A percentile compares a stretch with the other conserved stretches of the same genome.
These are phyloP conservation scores for Cylas formicarius DNA, from an alignment of 1,140 invertebrate species.

Conservation along the genomic window DNA sequence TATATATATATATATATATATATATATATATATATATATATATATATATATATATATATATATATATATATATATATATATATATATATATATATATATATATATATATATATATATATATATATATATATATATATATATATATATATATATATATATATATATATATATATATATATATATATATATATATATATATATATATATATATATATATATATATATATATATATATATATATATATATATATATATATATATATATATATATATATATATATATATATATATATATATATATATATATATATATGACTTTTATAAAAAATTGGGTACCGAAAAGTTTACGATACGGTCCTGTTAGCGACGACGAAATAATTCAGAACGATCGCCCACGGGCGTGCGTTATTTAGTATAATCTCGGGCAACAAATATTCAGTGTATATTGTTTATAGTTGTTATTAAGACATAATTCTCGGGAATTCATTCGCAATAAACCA, in stretches of 20 bases:
- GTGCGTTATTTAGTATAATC: too few relatives aligned
- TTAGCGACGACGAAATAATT: too few relatives aligned
- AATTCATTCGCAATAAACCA: too few relatives aligned
- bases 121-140: slow-evolving; percentile 7
- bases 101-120: slow-evolving; percentile 7
- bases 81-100: slow-evolving; percentile 7
- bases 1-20: slow-evolving; percentile 7
- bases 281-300: too few relatives aligned
- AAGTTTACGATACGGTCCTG: too few relatives aligned
- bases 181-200: slow-evolving; percentile 7
- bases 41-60: slow-evolving; percentile 5
- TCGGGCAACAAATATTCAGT: too few relatives aligned
- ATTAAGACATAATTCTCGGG: too few relatives aligned
- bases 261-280: too few relatives aligned
- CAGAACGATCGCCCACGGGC: too few relatives aligned
- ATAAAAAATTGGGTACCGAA: too few relatives aligned
- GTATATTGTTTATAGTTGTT: too few relatives aligned
- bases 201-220: slow-evolving; percentile 7
- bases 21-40: slow-evolving; percentile 7
- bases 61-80: slow-evolving; percentile 6
- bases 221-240: slow-evolving; percentile 7
- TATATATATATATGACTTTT: too few relatives aligned
- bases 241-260: slow-evolving; percentile 1
- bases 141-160: slow-evolving; percentile 6
- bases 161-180: slow-evolving; percentile 6